Evolutionary conservation across 2,888 invertebrate species (phyloP).

Genomic region (Coecobrya sp.): DNA sequence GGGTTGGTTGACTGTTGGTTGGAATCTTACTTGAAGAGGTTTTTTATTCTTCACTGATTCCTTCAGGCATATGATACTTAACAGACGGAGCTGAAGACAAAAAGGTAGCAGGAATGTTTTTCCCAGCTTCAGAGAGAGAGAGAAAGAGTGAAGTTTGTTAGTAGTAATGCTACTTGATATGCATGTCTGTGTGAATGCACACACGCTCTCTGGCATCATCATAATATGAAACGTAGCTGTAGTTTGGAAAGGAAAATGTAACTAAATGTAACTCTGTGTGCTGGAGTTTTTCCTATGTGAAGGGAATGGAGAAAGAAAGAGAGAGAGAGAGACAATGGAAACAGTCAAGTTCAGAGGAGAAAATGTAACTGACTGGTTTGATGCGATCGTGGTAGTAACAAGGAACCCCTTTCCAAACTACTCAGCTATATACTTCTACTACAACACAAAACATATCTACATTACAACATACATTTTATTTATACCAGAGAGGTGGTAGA

Average conservation of each 20-base stretch:
- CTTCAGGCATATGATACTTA: slow-evolving; percentile 62
- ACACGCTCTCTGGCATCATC: background rate
- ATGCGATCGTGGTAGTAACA: slow-evolving; percentile 52
- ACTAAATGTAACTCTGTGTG: slow-evolving; percentile 5
- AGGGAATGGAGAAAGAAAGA: slow-evolving; percentile 22
- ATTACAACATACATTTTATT: background rate
- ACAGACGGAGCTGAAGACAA: slow-evolving; percentile 4
- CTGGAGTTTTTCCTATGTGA: slow-evolving; percentile 9
- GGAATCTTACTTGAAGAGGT: slow-evolving; percentile 17
- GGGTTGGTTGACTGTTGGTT: slow-evolving; percentile 11
- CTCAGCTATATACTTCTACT: background rate
- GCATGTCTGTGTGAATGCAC: background rate
- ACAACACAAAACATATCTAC: background rate
- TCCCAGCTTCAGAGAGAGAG: background rate
- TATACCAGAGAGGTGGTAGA: background rate
- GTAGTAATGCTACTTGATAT: background rate
- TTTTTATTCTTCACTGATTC: slow-evolving; percentile 66
- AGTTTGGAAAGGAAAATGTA: background rate
- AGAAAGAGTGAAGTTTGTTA: slow-evolving; percentile 45
- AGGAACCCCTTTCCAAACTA: slow-evolving; percentile 16
- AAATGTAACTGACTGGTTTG: slow-evolving; percentile 77
- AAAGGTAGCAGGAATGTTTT: slow-evolving; percentile 10
- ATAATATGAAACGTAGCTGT: slow-evolving; percentile 6
- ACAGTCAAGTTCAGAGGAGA: slow-evolving; percentile 80
- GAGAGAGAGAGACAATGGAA: slow-evolving; percentile 73